Conservation (phyloP, 2,797 vertebrate genomes). For the Oreochromis mossambicus region DNA sequence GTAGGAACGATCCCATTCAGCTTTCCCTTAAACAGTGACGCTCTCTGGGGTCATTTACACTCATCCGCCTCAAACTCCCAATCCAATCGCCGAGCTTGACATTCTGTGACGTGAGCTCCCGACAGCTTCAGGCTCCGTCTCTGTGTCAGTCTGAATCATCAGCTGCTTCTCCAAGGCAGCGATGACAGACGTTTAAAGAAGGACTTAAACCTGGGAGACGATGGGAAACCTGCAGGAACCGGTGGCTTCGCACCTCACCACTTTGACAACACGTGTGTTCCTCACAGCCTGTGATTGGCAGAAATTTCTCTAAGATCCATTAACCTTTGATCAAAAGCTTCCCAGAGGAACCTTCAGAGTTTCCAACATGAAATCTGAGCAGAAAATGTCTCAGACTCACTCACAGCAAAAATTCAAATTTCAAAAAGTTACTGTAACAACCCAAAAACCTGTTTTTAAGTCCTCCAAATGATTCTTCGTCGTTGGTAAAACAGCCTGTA, state of each 20-base stretch:
- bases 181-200: not conserved
- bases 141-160: rapidly evolving
- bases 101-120: not conserved
- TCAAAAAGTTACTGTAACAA: not conserved
- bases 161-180: not conserved
- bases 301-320: not conserved
- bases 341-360: not conserved
- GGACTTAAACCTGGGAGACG: not conserved
- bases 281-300: not conserved
- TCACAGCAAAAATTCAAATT: not conserved
- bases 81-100: not conserved
- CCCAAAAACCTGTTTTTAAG: not conserved
- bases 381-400: not conserved
- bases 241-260: not conserved
- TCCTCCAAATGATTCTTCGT: too few relatives aligned
- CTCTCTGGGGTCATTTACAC: not conserved
- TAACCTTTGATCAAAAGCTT: not conserved
- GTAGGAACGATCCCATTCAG: not conserved
- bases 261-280: not conserved
- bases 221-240: not conserved
- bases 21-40: not conserved
- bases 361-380: not conserved
- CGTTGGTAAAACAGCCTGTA: too few relatives aligned
- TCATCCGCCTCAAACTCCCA: not conserved
- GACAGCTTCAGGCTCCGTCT: not conserved